Conservation (phyloP, 2,113 vertebrate species). For the Ascaphus truei region DNA sequence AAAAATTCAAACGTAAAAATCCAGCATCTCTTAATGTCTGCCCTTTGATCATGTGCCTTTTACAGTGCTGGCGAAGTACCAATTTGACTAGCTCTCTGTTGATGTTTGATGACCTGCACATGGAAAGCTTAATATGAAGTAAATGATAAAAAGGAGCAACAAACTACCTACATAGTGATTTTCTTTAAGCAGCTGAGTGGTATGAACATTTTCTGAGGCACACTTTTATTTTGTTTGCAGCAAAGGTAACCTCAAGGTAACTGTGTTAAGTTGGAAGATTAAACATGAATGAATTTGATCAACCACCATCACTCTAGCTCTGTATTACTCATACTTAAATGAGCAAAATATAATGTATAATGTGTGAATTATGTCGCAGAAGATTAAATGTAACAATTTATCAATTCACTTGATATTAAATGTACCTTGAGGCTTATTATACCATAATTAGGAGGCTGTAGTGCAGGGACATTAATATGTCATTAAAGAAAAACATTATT, state of each 20-base stretch:
- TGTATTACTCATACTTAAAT: background rate
- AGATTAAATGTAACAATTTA: background rate
- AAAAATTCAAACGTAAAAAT: constrained; percentile 41
- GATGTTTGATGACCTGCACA: constrained; percentile 15
- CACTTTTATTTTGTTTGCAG: background rate
- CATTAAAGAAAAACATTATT: background rate
- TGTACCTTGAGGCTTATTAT: background rate
- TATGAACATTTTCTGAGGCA: background rate
- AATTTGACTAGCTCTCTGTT: background rate
- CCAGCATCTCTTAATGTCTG: constrained; percentile 31
- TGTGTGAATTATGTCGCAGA: too few species aligned
- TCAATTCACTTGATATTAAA: background rate
- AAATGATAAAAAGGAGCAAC: constrained; percentile 31
- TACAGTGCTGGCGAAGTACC: constrained; percentile 24
- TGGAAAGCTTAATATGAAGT: constrained; percentile 13
- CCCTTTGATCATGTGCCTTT: constrained; percentile 35
- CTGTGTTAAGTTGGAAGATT: background rate
- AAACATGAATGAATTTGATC: background rate
- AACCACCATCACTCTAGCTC: background rate
- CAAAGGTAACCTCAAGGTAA: background rate
- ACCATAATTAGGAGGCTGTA: background rate
- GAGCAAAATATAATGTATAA: background rate
- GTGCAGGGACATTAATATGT: background rate
- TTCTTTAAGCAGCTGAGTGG: background rate
- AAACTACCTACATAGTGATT: background rate